phyloP scores from a whole-genome alignment of 35 echinoderm and acorn worm genomes.

The Lytechinus pictus region DNA sequence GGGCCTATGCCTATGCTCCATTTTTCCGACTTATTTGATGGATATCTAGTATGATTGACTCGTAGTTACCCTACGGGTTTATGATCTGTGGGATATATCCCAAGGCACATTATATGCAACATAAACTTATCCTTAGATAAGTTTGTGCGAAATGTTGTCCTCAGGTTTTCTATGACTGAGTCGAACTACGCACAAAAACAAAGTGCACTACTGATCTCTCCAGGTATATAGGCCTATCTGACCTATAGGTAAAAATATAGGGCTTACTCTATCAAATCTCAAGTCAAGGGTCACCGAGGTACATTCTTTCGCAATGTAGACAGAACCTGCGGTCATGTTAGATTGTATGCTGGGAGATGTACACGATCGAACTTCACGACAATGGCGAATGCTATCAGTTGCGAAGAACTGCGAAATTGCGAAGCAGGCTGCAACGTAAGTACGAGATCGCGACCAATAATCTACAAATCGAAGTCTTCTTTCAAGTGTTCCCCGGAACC shows the following conservation, averaged over 20 bases:
- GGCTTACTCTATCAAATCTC: background rate
- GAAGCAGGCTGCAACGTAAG: slow-evolving; percentile 8
- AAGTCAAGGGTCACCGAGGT: background rate
- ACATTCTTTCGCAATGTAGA: background rate
- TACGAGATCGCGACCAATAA: background rate
- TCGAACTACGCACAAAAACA: background rate
- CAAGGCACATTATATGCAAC: too few relatives aligned
- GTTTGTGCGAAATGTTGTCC: too few relatives aligned
- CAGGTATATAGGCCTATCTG: background rate
- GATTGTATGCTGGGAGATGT: background rate
- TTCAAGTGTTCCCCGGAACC: slow-evolving; percentile 9
- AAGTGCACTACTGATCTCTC: background rate
- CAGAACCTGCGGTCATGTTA: background rate
- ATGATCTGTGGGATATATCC: too few relatives aligned
- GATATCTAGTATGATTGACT: too few relatives aligned
- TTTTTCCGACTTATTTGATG: too few relatives aligned
- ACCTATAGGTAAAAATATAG: too few relatives aligned
- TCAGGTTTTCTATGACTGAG: too few relatives aligned
- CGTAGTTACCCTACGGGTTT: too few relatives aligned
- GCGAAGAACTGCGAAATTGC: background rate
- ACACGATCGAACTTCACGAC: background rate
- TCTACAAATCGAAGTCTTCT: background rate
- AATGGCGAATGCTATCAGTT: background rate
- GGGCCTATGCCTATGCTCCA: too few relatives aligned
- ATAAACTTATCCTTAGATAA: too few relatives aligned